Percentiles rank a stretch among this genome's conserved stretches.
phyloP scores from a whole-genome alignment of 2,113 vertebrate genomes.

The Caranx ignobilis region DNA sequence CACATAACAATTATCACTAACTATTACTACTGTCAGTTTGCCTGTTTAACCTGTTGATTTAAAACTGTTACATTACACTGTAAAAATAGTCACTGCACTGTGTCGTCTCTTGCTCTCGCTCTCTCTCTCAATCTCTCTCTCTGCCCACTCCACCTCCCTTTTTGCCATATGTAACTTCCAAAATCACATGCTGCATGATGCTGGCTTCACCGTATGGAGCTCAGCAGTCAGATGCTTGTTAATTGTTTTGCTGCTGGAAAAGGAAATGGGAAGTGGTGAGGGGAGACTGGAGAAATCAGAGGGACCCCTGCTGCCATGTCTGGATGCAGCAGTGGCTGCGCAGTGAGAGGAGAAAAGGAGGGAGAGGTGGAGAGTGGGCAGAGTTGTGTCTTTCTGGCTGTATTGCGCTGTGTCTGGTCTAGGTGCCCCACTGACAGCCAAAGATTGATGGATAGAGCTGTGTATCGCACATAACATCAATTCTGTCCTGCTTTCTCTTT shows the following conservation, averaged over 20 bases:
- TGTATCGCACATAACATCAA: slow-evolving; percentile 71
- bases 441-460: slow-evolving; percentile 72
- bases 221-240: slow-evolving; percentile 65
- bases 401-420: slow-evolving; percentile 56
- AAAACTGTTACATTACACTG: slow-evolving; percentile 9
- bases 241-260: slow-evolving; percentile 66
- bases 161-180: slow-evolving; percentile 40
- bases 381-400: slow-evolving; percentile 56
- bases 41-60: slow-evolving; percentile 73
- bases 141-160: neutral
- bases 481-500: slow-evolving; percentile 77
- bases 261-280: neutral
- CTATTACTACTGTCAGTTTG: neutral
- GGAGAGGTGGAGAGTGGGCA: slow-evolving; percentile 32
- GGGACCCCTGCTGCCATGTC: slow-evolving; percentile 67
- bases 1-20: neutral
- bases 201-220: slow-evolving; percentile 63
- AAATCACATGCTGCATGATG: slow-evolving; percentile 56
- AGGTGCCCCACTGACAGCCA: slow-evolving; percentile 59
- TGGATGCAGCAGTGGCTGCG: slow-evolving; percentile 62
- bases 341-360: slow-evolving; percentile 38
- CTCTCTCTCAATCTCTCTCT: no score
- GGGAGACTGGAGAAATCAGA: slow-evolving; percentile 59
- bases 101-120: neutral
- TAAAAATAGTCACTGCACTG: slow-evolving; percentile 2